Conservation (phyloP, 1,140 invertebrate species). For the Meloidogyne floridensis region DNA sequence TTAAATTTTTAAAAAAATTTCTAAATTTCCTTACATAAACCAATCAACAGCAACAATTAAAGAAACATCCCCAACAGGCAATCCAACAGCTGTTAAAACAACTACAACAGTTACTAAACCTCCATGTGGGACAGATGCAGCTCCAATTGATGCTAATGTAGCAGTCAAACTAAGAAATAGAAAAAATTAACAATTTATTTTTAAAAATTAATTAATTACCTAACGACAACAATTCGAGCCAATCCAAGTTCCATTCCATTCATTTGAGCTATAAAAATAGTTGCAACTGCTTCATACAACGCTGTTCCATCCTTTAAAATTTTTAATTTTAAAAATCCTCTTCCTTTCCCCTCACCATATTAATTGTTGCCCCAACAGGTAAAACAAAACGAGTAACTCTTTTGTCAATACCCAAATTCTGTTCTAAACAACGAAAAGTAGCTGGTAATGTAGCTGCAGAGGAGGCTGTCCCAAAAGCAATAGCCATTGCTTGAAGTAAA, state of each 20-base stretch:
- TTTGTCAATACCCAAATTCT: constrained; percentile 68
- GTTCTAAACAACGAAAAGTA: constrained; percentile 76
- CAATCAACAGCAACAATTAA: constrained; percentile 93
- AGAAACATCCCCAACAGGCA: constrained; percentile 85
- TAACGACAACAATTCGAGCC: constrained; percentile 77
- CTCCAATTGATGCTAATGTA: constrained; percentile 92
- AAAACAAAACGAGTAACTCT: constrained; percentile 87
- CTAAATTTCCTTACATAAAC: constrained; percentile 73
- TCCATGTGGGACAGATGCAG: constrained; percentile 85
- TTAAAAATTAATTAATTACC: constrained; percentile 67
- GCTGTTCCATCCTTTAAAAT: constrained; percentile 68
- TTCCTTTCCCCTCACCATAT: constrained; percentile 45
- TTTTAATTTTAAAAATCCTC: constrained; percentile 12
- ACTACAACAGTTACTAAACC: constrained; percentile 96
- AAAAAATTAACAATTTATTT: constrained; percentile 4
- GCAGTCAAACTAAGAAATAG: constrained; percentile 77
- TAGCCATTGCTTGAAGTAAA: constrained; percentile 67
- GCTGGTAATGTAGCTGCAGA: constrained; percentile 81
- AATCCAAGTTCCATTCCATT: constrained; percentile 70
- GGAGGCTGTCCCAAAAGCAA: constrained; percentile 68
- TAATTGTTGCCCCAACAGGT: constrained; percentile 75
- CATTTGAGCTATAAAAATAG: constrained; percentile 72
- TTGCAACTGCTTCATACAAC: constrained; percentile 70
- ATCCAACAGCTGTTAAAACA: constrained; percentile 87
- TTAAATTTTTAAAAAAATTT: not conserved